Evolutionary conservation across 2,888 invertebrate genomes (phyloP).

Genomic region (Adineta ricciae): DNA sequence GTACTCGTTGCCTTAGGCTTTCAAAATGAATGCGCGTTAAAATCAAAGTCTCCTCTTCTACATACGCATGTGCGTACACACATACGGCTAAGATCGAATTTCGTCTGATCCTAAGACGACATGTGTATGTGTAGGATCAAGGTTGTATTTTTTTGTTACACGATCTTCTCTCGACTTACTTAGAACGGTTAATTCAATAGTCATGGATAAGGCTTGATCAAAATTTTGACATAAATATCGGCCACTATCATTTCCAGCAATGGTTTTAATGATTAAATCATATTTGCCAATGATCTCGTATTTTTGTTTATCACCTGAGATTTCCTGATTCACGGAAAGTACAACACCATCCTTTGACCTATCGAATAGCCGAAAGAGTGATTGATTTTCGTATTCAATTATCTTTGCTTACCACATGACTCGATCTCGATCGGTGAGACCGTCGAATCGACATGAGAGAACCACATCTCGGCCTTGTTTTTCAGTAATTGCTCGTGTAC

Average conservation of each 20-base stretch:
- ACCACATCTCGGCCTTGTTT: not conserved
- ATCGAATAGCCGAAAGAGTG: not conserved
- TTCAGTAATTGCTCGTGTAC: conserved; percentile 15
- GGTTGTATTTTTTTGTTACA: not conserved
- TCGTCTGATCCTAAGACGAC: conserved; percentile 9
- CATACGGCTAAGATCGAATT: not conserved
- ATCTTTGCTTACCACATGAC: not conserved
- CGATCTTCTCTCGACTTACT: not conserved
- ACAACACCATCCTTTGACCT: conserved; percentile 13
- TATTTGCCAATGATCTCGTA: conserved; percentile 18
- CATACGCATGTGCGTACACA: not conserved
- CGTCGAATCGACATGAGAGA: not conserved
- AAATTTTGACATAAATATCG: conserved; percentile 20
- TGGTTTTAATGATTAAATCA: conserved; percentile 7
- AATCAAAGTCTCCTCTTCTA: not conserved
- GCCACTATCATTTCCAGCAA: conserved; percentile 18
- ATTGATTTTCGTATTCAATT: not conserved
- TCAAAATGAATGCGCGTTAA: not conserved
- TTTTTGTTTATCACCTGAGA: not conserved
- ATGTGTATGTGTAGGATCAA: conserved; percentile 7
- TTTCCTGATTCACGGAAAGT: conserved; percentile 1
- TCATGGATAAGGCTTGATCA: conserved; percentile 7
- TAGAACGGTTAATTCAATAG: not conserved
- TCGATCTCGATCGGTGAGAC: not conserved
- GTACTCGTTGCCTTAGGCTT: conserved; percentile 8